Evolutionary conservation across 2,113 vertebrate genomes (phyloP), one percentile per base, ranked within the genome.

Genomic region (Ceyx cyanopectus): DNA sequence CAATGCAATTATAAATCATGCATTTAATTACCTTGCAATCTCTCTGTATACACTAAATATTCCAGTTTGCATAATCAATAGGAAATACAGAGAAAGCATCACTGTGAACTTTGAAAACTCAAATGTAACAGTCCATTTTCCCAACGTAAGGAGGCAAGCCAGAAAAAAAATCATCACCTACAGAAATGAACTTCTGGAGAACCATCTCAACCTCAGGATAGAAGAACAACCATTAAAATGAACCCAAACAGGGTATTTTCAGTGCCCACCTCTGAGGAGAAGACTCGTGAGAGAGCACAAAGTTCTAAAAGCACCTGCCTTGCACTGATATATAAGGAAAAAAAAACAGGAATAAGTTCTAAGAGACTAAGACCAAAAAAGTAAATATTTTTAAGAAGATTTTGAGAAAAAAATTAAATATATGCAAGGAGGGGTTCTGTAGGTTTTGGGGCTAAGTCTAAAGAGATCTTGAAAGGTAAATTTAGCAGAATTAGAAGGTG

Each of bases 31-130:
- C 19, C 79, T 4, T 66, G n/a, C 66, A 87, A 76, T n/a, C 51
- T 85, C 67, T 94, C 46, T 77, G 46, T 62, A 43, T 56, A 76
- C 41, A 84, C 51, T 79, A 67, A 84, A 34, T 72, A 76, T 65
- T 81, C 27, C 66, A 54, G 30, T 81, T 86, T 86, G n/a, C 77
- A 58, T 68, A 92, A 93, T 89, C 92, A 80, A 79, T 62, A 82
- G 10, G 20, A 82, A 66, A 66, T 37, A 83, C 3, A 50, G 46
- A 69, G 41, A 81, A 76, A 45, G 21, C 19, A 61, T 26, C 32
- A 51, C 8, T 18, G 26, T 76, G 24, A 93, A 41, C 67, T 92
- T 29, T 51, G 27, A 89, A 85, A 92, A 73, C 62, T 76, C 40
- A 72, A 51, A 40, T 22, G 51, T 3, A 69, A n/a, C 13, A 58